A percentile compares a stretch with the other conserved stretches of the same genome.
Conservation (phyloP, 1,140 invertebrate genomes). For the Lasaia peninsularis region DNA sequence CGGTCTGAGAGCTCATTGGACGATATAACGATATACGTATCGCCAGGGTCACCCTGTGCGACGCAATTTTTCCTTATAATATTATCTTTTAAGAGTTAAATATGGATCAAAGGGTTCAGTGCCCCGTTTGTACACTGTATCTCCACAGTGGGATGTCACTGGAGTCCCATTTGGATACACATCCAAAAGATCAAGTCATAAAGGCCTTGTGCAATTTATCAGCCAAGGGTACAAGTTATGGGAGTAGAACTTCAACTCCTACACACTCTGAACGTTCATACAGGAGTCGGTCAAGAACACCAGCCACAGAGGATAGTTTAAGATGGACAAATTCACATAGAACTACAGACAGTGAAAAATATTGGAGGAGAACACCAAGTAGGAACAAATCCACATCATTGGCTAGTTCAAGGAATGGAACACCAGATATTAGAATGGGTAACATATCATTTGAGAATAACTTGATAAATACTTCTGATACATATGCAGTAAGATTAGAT, state of each 20-base stretch:
- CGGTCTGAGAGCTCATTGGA: constrained; percentile 43
- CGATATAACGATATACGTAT: constrained; percentile 39
- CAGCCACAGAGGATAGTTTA: constrained; percentile 52
- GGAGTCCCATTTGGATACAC: constrained; percentile 87
- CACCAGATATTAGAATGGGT: constrained; percentile 53
- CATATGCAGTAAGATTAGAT: constrained; percentile 50
- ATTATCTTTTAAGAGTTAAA: constrained; percentile 34
- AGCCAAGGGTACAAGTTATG: constrained; percentile 44
- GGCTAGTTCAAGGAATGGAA: constrained; percentile 49
- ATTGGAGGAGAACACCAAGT: constrained; percentile 55
- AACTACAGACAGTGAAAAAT: constrained; percentile 53
- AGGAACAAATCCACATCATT: constrained; percentile 45
- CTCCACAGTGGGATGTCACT: constrained; percentile 88
- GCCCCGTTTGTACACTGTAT: constrained; percentile 90
- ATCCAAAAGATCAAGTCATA: constrained; percentile 91
- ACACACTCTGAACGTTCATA: constrained; percentile 62
- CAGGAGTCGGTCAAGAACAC: constrained; percentile 66
- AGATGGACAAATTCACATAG: constrained; percentile 44
- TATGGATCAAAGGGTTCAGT: constrained; percentile 80
- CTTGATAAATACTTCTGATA: constrained; percentile 36
- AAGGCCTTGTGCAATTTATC: constrained; percentile 81
- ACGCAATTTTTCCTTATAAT: constrained; percentile 33
- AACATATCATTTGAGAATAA: constrained; percentile 55
- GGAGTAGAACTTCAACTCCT: constrained; percentile 61
- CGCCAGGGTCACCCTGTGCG: constrained; percentile 41